These are phyloP conservation scores for Meloe dianella DNA, from an alignment of 2,888 invertebrate genomes.

Conservation along the genomic window DNA sequence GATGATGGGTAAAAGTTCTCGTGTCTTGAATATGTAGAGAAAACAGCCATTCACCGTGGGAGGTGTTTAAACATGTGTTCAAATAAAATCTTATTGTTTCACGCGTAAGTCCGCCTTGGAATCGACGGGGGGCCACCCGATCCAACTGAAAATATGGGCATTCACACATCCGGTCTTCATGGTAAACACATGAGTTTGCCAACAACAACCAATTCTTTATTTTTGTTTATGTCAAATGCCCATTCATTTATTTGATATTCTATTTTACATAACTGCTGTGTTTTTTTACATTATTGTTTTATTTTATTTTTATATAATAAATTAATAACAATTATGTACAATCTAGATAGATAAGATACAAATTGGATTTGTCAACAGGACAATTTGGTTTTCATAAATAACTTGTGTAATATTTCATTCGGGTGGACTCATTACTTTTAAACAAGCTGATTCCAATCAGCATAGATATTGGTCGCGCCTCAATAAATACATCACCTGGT, in stretches of 20 bases:
- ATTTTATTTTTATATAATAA: neutral
- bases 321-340: neutral
- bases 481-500: conserved; percentile 56
- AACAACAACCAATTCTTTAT: neutral
- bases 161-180: conserved; percentile 45
- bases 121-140: conserved; percentile 42
- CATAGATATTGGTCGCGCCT: conserved; percentile 56
- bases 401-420: conserved; percentile 24
- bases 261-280: neutral
- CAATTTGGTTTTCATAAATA: conserved; percentile 11
- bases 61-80: conserved; percentile 55
- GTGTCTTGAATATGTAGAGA: conserved; percentile 4
- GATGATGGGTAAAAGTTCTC: neutral
- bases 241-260: neutral
- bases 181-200: neutral
- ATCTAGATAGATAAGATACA: neutral
- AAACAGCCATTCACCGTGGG: conserved; percentile 38
- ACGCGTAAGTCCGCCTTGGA: conserved; percentile 48
- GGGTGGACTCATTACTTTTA: conserved; percentile 33
- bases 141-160: conserved; percentile 47
- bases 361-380: conserved; percentile 11
- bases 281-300: neutral
- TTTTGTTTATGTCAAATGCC: neutral
- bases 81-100: conserved; percentile 56
- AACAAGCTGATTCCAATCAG: conserved; percentile 51